These are phyloP conservation scores for Cheilosia scutellata DNA, from an alignment of 2,888 invertebrate species.

Conservation along the genomic window DNA sequence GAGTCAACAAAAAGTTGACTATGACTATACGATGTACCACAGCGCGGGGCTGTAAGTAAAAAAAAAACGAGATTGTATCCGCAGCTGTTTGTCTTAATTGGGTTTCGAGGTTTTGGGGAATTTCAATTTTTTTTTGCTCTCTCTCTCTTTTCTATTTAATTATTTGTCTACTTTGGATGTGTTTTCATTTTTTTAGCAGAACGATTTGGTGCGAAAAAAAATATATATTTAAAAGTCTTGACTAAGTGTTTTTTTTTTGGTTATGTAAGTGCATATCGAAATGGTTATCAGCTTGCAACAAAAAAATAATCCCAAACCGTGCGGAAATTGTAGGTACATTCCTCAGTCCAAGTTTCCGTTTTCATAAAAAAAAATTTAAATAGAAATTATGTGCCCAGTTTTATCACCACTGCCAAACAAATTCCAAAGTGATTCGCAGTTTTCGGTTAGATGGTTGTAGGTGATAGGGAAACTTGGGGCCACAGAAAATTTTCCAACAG, in stretches of 20 bases:
- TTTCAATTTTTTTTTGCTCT: slow-evolving; percentile 7
- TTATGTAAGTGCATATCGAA: not conserved
- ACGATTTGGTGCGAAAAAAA: not conserved
- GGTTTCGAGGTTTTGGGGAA: slow-evolving; percentile 58
- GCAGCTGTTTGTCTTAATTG: slow-evolving; percentile 56
- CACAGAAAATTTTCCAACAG: too few species aligned
- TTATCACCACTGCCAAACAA: too few species aligned
- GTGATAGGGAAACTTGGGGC: too few species aligned
- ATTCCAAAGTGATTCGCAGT: too few species aligned
- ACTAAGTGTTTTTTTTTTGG: not conserved
- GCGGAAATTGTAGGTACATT: not conserved
- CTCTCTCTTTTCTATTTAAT: not conserved
- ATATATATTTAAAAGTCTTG: not conserved
- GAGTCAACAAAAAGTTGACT: slow-evolving; percentile 61
- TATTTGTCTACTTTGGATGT: slow-evolving; percentile 17
- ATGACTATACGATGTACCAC: not conserved
- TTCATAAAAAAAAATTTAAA: not conserved
- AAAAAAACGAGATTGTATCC: slow-evolving; percentile 44
- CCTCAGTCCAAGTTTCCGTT: not conserved
- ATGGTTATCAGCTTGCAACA: not conserved
- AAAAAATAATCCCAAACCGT: not conserved
- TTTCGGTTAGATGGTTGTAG: too few species aligned
- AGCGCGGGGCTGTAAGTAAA: slow-evolving; percentile 10
- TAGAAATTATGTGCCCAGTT: too few species aligned
- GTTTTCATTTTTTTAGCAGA: not conserved